Evolutionary conservation across 2,888 invertebrate species (phyloP), one percentile per base, ranked within the genome.

Genomic region (Mystacides longicornis): DNA sequence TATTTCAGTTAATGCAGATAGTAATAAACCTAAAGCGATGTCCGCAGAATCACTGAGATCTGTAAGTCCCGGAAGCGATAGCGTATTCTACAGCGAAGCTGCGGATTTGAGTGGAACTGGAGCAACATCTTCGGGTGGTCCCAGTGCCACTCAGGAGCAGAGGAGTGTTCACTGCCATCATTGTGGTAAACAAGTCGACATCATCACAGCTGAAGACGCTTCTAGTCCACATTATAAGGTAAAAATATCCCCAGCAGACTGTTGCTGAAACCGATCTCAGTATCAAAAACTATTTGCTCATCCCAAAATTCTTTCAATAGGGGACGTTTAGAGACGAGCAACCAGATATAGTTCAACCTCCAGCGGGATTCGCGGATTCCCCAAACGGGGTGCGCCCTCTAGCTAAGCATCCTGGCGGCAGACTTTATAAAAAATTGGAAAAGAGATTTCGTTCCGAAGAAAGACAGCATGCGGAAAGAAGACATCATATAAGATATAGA

Each of bases 61-160:
- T n/a, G 90, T 89, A 42, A 91, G 91, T 65, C 92, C 92, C 2
- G 92, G 93, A 21, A 92, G 91, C 62, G 92, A 93, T 70, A 91
- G 89, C 55, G 92, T 93, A 22, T 93, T 93, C 72, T 91, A 90
- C 73, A 89, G 89, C 66, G 90, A 90, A 69, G 83, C 80, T 62
- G 83, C 81, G 11, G 85, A 83, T 68, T 77, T 77, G 53, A 75
- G 74, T 58, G 66, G 71, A 49, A 73, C 73, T 16, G 72, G 68
- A 2, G 71, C 75, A n/a, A 56, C 56, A 2, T 49, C 52, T 18
- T 52, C 52, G 5, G 81, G 81, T 58, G 78, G 79, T 47, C 81
- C 81, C 64, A 73, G 78, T 0, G 64, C 64, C 3, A 59, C 63
- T 18, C 58, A 56, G 11, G 49, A 59, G 23, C 21, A 62, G 63